Conservation (phyloP, 1,140 invertebrate species). For the Cydia splendana region DNA sequence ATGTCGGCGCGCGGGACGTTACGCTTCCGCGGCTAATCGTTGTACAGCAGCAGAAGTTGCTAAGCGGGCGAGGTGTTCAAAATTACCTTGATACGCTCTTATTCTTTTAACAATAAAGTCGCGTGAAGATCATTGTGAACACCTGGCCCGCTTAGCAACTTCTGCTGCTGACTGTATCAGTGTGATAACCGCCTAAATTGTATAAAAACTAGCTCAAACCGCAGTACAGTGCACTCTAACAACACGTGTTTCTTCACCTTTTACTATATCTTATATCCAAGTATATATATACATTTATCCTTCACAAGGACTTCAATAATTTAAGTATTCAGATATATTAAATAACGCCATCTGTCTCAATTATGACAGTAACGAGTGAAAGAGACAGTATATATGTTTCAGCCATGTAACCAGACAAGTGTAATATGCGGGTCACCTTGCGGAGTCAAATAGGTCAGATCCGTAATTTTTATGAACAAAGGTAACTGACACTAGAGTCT, state of each 20-base stretch:
- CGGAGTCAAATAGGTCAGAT: conserved; percentile 19
- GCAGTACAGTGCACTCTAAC: not conserved
- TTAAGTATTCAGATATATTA: not conserved
- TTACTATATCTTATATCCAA: not conserved
- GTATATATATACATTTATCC: not conserved
- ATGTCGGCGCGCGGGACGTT: too few species aligned
- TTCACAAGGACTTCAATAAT: not conserved
- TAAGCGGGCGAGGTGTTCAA: too few species aligned
- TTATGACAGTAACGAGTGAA: not conserved
- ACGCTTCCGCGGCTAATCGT: too few species aligned
- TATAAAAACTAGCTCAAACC: too few species aligned
- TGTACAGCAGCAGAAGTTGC: too few species aligned
- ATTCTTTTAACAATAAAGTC: too few species aligned
- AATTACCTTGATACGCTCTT: too few species aligned
- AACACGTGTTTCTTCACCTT: not conserved
- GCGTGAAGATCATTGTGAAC: too few species aligned
- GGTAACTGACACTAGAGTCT: not conserved
- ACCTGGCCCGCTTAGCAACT: too few species aligned
- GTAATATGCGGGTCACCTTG: conserved; percentile 26
- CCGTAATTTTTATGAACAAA: not conserved
- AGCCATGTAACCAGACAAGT: conserved; percentile 14
- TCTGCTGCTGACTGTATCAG: too few species aligned
- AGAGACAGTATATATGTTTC: not conserved
- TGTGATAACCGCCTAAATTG: too few species aligned
- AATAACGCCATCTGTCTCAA: not conserved